Evolutionary conservation across 2,888 invertebrate genomes (phyloP), one percentile per base, ranked within the genome.

Genomic region (Therioaphis trifolii): DNA sequence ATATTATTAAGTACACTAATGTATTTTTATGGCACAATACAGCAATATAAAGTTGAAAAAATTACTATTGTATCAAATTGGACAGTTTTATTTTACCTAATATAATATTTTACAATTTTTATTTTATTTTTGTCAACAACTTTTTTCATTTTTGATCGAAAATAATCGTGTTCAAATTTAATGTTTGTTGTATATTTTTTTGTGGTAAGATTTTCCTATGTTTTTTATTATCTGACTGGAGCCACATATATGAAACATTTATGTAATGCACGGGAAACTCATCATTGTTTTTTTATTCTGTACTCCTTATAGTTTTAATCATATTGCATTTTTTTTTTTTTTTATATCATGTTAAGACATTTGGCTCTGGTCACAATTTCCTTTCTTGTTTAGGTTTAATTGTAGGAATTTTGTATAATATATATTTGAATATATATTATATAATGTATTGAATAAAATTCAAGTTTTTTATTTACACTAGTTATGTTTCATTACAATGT

Each of bases 1-100:
- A 77, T 78, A 78, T 9, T 55, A 69, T 79, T 79, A 69, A 79
- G 69, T 69, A 68, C 79, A 69, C 79, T 69, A 68, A 55, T 79
- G 79, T 79, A 79, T 69, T 79, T 69, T 69, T 79, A 79, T 55
- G 63, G 46, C 63, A 63, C 63, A 77, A 15, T 35, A 49, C 66
- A 66, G 11, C 46, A 63, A 63, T 77, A 77, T 35, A n/a, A 49
- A 49, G 49, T 66, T 75, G 35, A 74, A 55, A 74, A 40, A 18
- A 18, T 55, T 61, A 55, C 21, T 74, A 35, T 49, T 76, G 75
- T 76, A 76, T 46, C n/a, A 27, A 76, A 24, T 4, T 24, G 24
- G 35, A 55, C 55, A 21, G 55, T 74, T 74, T 75, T 76, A 76
- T 76, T 61, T 27, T 61, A 76, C 43, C 43, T 61, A 43, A 29